These are phyloP conservation scores for Esox lucius DNA, from an alignment of 2,797 vertebrate genomes.

Conservation along the genomic window DNA sequence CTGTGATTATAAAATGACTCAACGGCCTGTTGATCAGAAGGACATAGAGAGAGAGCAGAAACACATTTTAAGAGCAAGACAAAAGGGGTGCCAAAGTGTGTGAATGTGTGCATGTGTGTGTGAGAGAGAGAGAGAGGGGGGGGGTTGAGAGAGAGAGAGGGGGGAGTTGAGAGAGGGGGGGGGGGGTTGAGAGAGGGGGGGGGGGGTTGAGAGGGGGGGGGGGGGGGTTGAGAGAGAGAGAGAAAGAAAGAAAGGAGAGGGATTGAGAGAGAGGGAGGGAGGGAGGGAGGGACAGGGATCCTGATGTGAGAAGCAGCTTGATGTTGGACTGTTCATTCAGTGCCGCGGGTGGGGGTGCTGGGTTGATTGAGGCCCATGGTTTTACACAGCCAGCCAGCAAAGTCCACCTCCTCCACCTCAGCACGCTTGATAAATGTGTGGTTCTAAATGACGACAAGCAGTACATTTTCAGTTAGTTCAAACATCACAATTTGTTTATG, in stretches of 20 bases:
- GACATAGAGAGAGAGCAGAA: slow-evolving; percentile 42
- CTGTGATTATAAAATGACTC: slow-evolving; percentile 17
- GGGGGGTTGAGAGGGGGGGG: no score
- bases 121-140: slow-evolving; percentile 15
- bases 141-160: not conserved
- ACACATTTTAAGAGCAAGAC: slow-evolving; percentile 49
- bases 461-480: not conserved
- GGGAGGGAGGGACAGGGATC: slow-evolving; percentile 7
- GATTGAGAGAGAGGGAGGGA: no score
- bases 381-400: slow-evolving; percentile 93
- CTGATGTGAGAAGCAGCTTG: not conserved
- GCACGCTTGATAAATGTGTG: slow-evolving; percentile 95
- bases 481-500: not conserved
- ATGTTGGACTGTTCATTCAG: slow-evolving; percentile 62
- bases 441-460: slow-evolving; percentile 71
- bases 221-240: not conserved
- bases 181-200: no score
- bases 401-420: slow-evolving; percentile 94
- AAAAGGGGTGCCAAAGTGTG: slow-evolving; percentile 51
- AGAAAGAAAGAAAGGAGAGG: no score
- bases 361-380: slow-evolving; percentile 94
- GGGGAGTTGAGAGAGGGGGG: not conserved
- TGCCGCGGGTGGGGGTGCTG: slow-evolving; percentile 88
- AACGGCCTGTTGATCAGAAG: slow-evolving; percentile 51
- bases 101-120: slow-evolving; percentile 39